Evolutionary conservation across 2,113 vertebrate species (phyloP), one percentile per base, ranked within the genome.

Genomic region (Saccopteryx bilineata): DNA sequence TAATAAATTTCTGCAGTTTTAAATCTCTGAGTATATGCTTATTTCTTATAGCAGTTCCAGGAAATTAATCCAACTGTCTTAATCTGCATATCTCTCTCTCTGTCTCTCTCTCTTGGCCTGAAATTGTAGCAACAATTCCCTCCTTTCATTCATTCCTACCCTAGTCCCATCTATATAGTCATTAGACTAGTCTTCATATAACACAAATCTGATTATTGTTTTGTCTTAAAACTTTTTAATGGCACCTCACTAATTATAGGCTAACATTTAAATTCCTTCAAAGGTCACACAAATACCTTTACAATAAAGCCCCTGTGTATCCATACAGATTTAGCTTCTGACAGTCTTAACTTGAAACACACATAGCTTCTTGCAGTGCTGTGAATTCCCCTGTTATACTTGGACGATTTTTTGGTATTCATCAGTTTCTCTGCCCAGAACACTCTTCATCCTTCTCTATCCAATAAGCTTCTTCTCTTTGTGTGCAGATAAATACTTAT

Each of bases 211-310:
- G 54, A 87, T 65, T 85, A 68, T 60, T 79, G 28, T 12, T 84
- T 81, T 93, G n/a, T 50, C 66, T 80, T 76, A 84, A 83, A 87
- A 63, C 2, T 81, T 95, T 54, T 72, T 68, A 75, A 1, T 84
- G 54, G 11, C 21, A 87, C 19, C 24, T 39, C 2, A 48, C 56
- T 60, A 58, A 28, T 68, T 68, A 61, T 18, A 82, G 61, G 23
- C 14, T 72, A 54, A 95, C 46, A 10, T 61, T 71, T 66, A 71
- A 72, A 85, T 76, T 71, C 14, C 23, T 90, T 81, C 65, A 31
- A 52, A 54, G n/a, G 6, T 81, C n/a, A 17, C 69, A 61, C 19
- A 33, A 65, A 75, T 90, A 28, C 1, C 26, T 75, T 71, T 76
- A 46, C 18, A 69, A 11, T 33, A 65, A 75, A 84, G 18, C 2